Evolutionary conservation across 2,888 invertebrate species (phyloP).

Genomic region (Camptogramma bilineatum): DNA sequence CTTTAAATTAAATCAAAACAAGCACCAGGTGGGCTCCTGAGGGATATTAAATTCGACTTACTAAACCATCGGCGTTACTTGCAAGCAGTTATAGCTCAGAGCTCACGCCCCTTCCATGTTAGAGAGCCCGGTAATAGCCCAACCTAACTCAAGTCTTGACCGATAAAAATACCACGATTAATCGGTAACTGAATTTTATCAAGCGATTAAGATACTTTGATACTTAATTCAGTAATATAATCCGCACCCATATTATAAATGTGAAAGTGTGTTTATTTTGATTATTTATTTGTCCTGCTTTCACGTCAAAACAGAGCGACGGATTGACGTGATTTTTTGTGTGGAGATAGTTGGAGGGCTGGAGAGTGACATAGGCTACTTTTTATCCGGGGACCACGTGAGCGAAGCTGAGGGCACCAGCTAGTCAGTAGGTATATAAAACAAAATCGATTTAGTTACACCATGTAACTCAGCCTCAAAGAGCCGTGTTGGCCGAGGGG

Average conservation of each 20-base stretch:
- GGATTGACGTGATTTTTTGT: too few relatives aligned
- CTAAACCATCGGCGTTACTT: slow-evolving; percentile 57
- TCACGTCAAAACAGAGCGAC: too few relatives aligned
- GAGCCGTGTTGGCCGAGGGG: too few relatives aligned
- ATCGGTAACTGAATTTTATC: slow-evolving; percentile 23
- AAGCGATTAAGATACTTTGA: background rate
- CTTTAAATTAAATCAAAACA: slow-evolving; percentile 13
- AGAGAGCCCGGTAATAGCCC: slow-evolving; percentile 61
- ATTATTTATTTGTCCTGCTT: too few relatives aligned
- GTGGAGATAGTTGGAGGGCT: too few relatives aligned
- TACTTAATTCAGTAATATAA: background rate
- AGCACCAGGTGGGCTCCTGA: slow-evolving; percentile 25
- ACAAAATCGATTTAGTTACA: too few relatives aligned
- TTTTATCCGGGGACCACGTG: too few relatives aligned
- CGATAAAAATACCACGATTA: slow-evolving; percentile 52
- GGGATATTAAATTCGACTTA: slow-evolving; percentile 55
- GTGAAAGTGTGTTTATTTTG: too few relatives aligned
- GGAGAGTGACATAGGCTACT: too few relatives aligned
- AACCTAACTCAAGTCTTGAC: slow-evolving; percentile 51
- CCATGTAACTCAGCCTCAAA: too few relatives aligned
- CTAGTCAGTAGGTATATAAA: too few relatives aligned
- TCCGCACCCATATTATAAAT: background rate
- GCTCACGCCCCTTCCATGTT: slow-evolving; percentile 72
- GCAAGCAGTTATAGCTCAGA: slow-evolving; percentile 57
- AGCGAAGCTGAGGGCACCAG: too few relatives aligned